Conservation (phyloP, 1,140 invertebrate genomes). For the Melipona quadrifasciata region DNA sequence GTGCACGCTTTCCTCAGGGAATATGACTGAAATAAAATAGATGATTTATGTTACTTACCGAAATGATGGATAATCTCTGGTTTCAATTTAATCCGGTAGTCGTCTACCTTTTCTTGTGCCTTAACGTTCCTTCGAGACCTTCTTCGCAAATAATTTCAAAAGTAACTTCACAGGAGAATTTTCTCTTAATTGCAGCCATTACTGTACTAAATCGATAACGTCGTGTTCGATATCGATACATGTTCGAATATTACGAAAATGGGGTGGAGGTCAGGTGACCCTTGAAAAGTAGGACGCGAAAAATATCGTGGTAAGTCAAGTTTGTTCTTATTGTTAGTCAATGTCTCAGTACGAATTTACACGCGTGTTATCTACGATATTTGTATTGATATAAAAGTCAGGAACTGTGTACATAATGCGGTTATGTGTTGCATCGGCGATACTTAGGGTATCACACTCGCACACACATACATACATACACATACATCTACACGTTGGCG, state of each 20-base stretch:
- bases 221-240: too few species aligned
- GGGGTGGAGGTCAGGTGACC: too few species aligned
- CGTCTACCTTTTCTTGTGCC: background rate
- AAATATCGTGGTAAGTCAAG: too few species aligned
- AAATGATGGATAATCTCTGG: slow-evolving; percentile 1
- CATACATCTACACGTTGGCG: slow-evolving; percentile 10
- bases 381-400: slow-evolving; percentile 40
- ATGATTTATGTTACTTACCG: slow-evolving; percentile 34
- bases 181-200: too few species aligned
- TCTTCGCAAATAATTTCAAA: too few species aligned
- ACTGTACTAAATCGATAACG: too few species aligned
- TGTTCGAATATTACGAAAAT: too few species aligned
- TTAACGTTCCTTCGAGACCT: too few species aligned
- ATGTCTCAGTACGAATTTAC: slow-evolving; percentile 43
- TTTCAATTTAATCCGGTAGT: background rate
- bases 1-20: background rate
- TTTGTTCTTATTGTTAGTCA: too few species aligned
- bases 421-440: slow-evolving; percentile 34
- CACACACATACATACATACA: background rate
- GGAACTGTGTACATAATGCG: slow-evolving; percentile 46
- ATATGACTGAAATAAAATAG: slow-evolving; percentile 19
- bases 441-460: slow-evolving; percentile 30
- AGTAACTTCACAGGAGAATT: too few species aligned
- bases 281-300: too few species aligned
- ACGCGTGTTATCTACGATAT: slow-evolving; percentile 59